Evolutionary conservation across 1,140 invertebrate genomes (phyloP).

Genomic region (Drosophila pandora): DNA sequence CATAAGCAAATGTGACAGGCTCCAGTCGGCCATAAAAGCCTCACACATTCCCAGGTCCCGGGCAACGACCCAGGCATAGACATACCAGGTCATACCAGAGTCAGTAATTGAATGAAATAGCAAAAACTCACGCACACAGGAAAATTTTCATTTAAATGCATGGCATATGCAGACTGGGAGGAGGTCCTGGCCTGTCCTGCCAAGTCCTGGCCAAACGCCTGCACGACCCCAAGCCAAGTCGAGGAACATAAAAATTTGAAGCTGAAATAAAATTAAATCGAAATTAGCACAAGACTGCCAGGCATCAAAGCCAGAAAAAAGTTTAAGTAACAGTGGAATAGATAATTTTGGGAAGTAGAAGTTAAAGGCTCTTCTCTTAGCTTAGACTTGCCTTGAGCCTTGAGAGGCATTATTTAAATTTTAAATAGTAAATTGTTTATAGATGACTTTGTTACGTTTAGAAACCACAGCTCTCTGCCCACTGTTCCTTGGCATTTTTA

Average conservation of each 20-base stretch:
- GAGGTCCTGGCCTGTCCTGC: background rate
- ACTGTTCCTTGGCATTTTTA: constrained; percentile 44
- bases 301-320: constrained; percentile 7
- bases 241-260: constrained; percentile 54
- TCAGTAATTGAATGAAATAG: constrained; percentile 74
- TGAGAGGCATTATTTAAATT: too few relatives aligned
- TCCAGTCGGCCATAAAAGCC: constrained; percentile 56
- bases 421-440: background rate
- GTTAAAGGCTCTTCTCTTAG: background rate
- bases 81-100: constrained; percentile 52
- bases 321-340: constrained; percentile 10
- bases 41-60: constrained; percentile 4
- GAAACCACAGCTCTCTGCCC: background rate
- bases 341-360: background rate
- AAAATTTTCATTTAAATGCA: constrained; percentile 73
- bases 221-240: constrained; percentile 28
- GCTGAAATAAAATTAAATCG: constrained; percentile 69
- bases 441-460: background rate
- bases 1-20: constrained; percentile 70
- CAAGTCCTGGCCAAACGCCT: background rate
- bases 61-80: constrained; percentile 6
- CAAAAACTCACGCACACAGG: constrained; percentile 54
- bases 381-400: too few relatives aligned
- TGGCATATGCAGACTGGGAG: constrained; percentile 30
- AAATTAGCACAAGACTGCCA: constrained; percentile 63